Evolutionary conservation across 2,113 vertebrate genomes (phyloP).

Genomic region (Nothocercus julius): DNA sequence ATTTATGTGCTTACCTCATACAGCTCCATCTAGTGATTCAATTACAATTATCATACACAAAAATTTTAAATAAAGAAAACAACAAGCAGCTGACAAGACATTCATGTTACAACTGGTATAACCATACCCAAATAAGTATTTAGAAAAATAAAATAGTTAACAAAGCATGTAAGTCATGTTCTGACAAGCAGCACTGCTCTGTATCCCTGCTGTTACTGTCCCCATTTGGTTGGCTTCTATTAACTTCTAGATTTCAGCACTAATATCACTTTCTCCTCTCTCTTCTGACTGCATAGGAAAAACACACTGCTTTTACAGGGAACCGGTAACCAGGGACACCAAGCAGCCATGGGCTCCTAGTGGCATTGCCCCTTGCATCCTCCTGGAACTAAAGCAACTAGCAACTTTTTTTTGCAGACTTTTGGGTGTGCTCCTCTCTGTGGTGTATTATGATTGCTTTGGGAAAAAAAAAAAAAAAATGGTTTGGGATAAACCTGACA

Average conservation of each 20-base stretch:
- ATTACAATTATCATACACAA: not conserved
- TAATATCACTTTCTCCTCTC: not conserved
- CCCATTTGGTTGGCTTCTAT: not conserved
- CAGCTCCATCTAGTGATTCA: not conserved
- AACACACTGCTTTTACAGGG: not conserved
- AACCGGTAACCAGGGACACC: not conserved
- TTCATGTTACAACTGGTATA: not conserved
- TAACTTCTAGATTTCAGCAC: fast-evolving
- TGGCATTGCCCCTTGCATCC: not conserved
- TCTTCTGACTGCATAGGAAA: not conserved
- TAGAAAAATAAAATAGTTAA: not conserved
- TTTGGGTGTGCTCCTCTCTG: not conserved
- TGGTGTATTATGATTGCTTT: not conserved
- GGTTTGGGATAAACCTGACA: not conserved
- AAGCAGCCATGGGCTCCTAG: not conserved
- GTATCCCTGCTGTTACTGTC: not conserved
- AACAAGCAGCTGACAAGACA: not conserved
- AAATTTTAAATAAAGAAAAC: not conserved
- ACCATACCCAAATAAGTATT: not conserved
- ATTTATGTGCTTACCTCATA: not conserved
- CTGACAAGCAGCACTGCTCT: not conserved
- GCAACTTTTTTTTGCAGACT: not conserved
- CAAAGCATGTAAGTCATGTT: not conserved
- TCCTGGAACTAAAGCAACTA: not conserved
- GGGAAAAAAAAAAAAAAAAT: too few species aligned